Evolutionary conservation across 2,113 vertebrate genomes (phyloP).

Genomic region (Syngnathus scovelli): DNA sequence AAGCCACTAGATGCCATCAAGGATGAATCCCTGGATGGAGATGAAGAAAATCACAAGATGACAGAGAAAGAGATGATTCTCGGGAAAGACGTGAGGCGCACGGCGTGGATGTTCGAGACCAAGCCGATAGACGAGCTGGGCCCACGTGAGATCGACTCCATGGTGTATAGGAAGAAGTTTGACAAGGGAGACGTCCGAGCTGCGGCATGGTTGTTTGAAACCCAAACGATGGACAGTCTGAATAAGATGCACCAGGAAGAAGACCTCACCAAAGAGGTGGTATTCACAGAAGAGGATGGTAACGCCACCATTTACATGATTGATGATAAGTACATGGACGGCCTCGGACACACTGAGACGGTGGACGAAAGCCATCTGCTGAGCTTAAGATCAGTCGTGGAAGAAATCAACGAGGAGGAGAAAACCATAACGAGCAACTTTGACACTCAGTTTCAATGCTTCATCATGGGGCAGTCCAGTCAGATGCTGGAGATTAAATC

Average conservation of each 20-base stretch:
- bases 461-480: slow-evolving; percentile 78
- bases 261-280: slow-evolving; percentile 62
- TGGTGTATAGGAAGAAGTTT: slow-evolving; percentile 63
- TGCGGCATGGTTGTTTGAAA: slow-evolving; percentile 81
- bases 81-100: slow-evolving; percentile 76
- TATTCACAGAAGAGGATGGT: slow-evolving; percentile 73
- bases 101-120: slow-evolving; percentile 85
- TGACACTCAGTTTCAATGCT: slow-evolving; percentile 79
- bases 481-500: slow-evolving; percentile 80
- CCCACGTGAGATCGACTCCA: slow-evolving; percentile 37
- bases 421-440: slow-evolving; percentile 80
- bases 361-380: slow-evolving; percentile 77
- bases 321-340: slow-evolving; percentile 77
- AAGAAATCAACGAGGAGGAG: slow-evolving; percentile 77
- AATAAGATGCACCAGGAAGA: slow-evolving; percentile 75
- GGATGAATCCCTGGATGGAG: slow-evolving; percentile 64
- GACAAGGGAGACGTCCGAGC: slow-evolving; percentile 73
- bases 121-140: slow-evolving; percentile 71
- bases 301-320: slow-evolving; percentile 80
- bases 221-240: slow-evolving; percentile 71
- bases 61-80: slow-evolving; percentile 75
- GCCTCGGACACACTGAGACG: slow-evolving; percentile 74
- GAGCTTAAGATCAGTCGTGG: slow-evolving; percentile 77
- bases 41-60: slow-evolving; percentile 57
- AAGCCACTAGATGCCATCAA: slow-evolving; percentile 78